Base-by-base conservation (phyloP, 2,797 vertebrate species). In the Lateolabrax maculatus region DNA sequence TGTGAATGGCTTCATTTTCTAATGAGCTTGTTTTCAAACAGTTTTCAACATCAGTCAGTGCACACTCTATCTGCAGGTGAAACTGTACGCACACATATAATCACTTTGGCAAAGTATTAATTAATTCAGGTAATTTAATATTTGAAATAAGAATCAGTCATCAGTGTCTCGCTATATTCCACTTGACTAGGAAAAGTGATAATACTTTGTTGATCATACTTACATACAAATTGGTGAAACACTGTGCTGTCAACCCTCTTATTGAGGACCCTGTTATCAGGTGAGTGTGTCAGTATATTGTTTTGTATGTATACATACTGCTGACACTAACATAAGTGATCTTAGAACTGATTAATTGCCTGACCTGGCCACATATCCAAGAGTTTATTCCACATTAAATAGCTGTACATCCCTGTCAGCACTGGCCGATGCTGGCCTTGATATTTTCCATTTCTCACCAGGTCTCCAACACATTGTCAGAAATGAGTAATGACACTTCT, bases 401-500 rank as follows among this genome's bases (percentile, higher is more conserved):
- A 51, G 70, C 60, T 48, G 44, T 61, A 52, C 75, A 55, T 75
- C 71, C 60, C 76, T 63, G 83, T 78, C 87, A 68, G 61, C 21
- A 25, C 7, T 41, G 46, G 64, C 64, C 48, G 63, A 52, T 53
- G 39, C 41, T 39, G 82, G 84, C 89, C 89, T 89, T 91, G 83
- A 85, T 87, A 81, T 79, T 48, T 84, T 77, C 88, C 87, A 84
- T 91, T 87, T 83, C 75, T 92, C 84, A 84, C 82, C 64, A 46
- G 72, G 75, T 82, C 79, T 86, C 79, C 83, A 70, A 57, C 81
- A 89, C 84, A 36, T 78, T 91, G 93, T 94, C 90, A 92, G 67
- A 88, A 88, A 90, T 93, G 93, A 95, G 84, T 94, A 93, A 95
- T 93, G 90, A 75, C 88, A 89, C 66, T 64, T 93, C 90, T 95